Evolutionary conservation across 2,113 vertebrate species (phyloP).

Genomic region (Natator depressus): DNA sequence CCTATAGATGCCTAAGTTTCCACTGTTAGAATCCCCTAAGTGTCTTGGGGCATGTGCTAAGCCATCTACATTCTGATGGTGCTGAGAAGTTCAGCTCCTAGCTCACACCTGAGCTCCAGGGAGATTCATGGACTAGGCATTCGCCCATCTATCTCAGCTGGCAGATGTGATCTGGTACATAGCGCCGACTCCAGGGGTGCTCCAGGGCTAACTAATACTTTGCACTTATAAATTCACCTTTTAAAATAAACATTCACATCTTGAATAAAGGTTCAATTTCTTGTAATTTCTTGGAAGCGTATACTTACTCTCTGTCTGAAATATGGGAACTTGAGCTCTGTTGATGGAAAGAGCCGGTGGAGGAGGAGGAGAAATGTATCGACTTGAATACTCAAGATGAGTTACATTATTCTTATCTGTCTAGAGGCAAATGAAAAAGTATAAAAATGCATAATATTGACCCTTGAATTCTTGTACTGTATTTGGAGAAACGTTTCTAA

Average conservation of each 20-base stretch:
- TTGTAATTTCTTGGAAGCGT: background rate
- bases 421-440: slow-evolving; percentile 63
- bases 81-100: too few relatives aligned
- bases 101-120: too few relatives aligned
- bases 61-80: too few relatives aligned
- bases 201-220: background rate
- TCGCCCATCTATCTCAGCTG: too few relatives aligned
- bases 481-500: background rate
- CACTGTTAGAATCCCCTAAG: too few relatives aligned
- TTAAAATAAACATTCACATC: background rate
- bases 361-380: slow-evolving; percentile 65
- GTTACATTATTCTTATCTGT: slow-evolving; percentile 40
- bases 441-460: background rate
- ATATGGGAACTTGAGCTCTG: slow-evolving; percentile 54
- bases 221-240: slow-evolving; percentile 6
- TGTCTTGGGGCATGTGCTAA: too few relatives aligned
- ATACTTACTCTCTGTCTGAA: slow-evolving; percentile 81
- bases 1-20: too few relatives aligned
- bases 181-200: too few relatives aligned
- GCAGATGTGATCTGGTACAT: too few relatives aligned
- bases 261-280: background rate
- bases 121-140: too few relatives aligned
- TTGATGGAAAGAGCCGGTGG: slow-evolving; percentile 47
- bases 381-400: slow-evolving; percentile 43
- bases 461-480: background rate